These are phyloP conservation scores for Florisuga fusca DNA, from an alignment of 2,797 vertebrate genomes.

Conservation along the genomic window DNA sequence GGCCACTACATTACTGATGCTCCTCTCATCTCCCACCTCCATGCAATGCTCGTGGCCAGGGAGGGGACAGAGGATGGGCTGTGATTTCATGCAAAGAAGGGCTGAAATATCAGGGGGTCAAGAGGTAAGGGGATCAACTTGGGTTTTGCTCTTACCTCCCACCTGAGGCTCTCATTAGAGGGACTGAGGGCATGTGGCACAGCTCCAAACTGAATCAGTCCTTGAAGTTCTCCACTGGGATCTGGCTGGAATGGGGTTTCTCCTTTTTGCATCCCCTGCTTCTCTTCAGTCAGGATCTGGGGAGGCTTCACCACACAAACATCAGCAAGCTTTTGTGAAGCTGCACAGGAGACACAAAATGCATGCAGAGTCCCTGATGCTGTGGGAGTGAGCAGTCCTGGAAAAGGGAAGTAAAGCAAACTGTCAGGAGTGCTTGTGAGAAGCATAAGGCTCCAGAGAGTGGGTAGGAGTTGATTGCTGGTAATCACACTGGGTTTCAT, in stretches of 20 bases:
- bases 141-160: neutral
- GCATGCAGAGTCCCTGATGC: neutral
- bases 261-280: neutral
- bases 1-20: neutral
- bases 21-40: neutral
- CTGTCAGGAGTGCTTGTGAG: neutral
- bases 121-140: neutral
- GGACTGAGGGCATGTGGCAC: neutral
- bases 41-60: rapidly evolving
- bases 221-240: neutral
- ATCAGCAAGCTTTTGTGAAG: neutral
- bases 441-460: neutral
- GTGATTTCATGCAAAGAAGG: neutral
- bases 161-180: rapidly evolving
- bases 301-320: neutral
- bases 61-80: neutral
- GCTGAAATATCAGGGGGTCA: neutral
- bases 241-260: neutral
- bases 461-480: neutral
- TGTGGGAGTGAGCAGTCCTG: neutral
- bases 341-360: neutral
- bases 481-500: neutral
- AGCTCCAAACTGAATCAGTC: neutral
- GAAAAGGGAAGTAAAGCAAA: constrained; percentile 3
- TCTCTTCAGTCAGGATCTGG: neutral